Base-by-base conservation (phyloP, 2,888 invertebrate genomes). In the Oscheius sp. region DNA sequence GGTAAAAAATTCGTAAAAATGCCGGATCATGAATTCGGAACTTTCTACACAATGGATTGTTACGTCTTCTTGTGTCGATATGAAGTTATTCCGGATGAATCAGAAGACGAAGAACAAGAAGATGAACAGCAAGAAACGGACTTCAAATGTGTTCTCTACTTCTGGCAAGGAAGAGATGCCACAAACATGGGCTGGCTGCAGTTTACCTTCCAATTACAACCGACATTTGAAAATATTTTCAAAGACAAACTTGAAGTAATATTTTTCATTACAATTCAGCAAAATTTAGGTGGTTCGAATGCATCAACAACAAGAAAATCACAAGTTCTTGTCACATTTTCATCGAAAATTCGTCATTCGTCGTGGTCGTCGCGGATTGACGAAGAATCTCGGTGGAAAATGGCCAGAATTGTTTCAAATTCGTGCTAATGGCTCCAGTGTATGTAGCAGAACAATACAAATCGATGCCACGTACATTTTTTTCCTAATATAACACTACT, bases 171-270 rank as follows among this genome's bases (percentile, higher is more conserved):
- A 0, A 82, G 90, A 33, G 93, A 94, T 85, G 97, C 97, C 2
- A 92, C 93, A 72, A 97, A 98, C 88, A 98, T 98, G 96, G 98
- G 97, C 68, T 99, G 97, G 96, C 90, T 98, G 0, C 97, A 95
- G 0, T 98, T 99, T 88, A 97, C 97, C 0, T 98, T 98, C 88
- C 95, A 94, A 82, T 72, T 86, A 38, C 85, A 85, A 56, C 81
- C 78, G 1, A 94, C 93, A 87, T 94, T 95, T 87, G 93, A 94
- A 71, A 75, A 91, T 0, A 89, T 94, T 80, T 94, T 94, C 74
- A 86, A 86, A 14, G 93, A 94, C 85, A 93, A 94, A 85, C 88
- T 94, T 80, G 97, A 97, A 88, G 96, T 85, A 9, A 2, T n/a
- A 24, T 28, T 6, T 2, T 12, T 5, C 24, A 12, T 47, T 47